These are phyloP conservation scores for Lycophotia porphyrea DNA, from an alignment of 2,888 invertebrate genomes.

Conservation along the genomic window DNA sequence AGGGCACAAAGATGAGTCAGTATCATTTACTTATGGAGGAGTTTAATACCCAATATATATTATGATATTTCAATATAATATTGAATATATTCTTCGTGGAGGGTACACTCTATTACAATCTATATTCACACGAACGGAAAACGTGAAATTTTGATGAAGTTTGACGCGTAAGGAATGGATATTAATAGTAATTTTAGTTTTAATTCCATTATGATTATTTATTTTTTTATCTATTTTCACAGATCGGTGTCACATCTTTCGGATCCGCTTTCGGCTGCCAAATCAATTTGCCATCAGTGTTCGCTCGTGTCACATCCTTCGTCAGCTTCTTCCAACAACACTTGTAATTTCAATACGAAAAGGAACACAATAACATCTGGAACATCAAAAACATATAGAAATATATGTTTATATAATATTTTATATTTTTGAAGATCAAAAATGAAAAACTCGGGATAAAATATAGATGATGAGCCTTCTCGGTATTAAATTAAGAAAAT, in stretches of 20 bases:
- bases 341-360: slow-evolving; percentile 49
- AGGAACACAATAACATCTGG: not conserved
- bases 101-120: no score
- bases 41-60: no score
- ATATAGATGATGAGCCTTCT: not conserved
- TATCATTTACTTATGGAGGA: no score
- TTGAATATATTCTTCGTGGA: no score
- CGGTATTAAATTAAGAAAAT: slow-evolving; percentile 20
- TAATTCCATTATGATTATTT: not conserved
- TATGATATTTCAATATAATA: no score
- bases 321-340: slow-evolving; percentile 71
- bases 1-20: no score
- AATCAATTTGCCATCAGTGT: slow-evolving; percentile 72
- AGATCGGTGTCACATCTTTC: slow-evolving; percentile 79
- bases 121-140: not conserved
- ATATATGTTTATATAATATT: slow-evolving; percentile 37
- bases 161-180: not conserved
- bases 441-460: no score
- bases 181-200: not conserved
- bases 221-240: slow-evolving; percentile 28
- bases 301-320: slow-evolving; percentile 74
- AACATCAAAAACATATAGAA: slow-evolving; percentile 30
- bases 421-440: slow-evolving; percentile 24
- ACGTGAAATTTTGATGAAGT: not conserved
- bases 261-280: slow-evolving; percentile 74